Evolutionary conservation across 2,113 vertebrate species (phyloP).

Genomic region (Entomyzon cyanotis): DNA sequence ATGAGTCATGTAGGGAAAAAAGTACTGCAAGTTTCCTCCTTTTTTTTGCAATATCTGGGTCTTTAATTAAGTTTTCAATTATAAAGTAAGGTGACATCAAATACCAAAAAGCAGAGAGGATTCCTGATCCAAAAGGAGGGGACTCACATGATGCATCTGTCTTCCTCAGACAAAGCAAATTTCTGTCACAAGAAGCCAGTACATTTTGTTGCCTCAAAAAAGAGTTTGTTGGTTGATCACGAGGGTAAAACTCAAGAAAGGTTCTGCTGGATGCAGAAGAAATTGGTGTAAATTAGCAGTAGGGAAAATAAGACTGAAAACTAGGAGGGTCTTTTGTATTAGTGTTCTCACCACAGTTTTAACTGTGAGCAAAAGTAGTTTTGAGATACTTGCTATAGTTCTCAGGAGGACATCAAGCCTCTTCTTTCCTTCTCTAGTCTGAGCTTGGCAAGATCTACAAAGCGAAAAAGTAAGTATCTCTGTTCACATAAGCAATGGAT

Average conservation of each 20-base stretch:
- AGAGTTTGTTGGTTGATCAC: neutral
- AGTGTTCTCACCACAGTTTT: neutral
- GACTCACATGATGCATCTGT: neutral
- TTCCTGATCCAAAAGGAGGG: neutral
- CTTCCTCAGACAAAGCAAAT: neutral
- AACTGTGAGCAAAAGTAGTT: neutral
- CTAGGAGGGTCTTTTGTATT: neutral
- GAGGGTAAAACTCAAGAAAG: neutral
- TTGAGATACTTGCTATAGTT: neutral
- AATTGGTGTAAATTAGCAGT: neutral
- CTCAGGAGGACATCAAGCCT: neutral
- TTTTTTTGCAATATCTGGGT: neutral
- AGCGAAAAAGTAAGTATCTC: neutral
- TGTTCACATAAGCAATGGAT: neutral
- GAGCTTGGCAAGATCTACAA: neutral
- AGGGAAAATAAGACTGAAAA: neutral
- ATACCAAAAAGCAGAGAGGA: neutral
- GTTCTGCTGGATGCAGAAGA: neutral
- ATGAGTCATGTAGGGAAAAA: neutral
- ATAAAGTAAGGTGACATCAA: neutral
- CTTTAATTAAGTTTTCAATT: neutral
- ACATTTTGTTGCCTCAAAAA: neutral
- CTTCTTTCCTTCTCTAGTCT: neutral
- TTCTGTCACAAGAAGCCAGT: neutral
- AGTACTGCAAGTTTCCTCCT: neutral